Evolutionary conservation across 1,140 invertebrate species (phyloP), one percentile per base, ranked within the genome.

Genomic region (Portunus trituberculatus): DNA sequence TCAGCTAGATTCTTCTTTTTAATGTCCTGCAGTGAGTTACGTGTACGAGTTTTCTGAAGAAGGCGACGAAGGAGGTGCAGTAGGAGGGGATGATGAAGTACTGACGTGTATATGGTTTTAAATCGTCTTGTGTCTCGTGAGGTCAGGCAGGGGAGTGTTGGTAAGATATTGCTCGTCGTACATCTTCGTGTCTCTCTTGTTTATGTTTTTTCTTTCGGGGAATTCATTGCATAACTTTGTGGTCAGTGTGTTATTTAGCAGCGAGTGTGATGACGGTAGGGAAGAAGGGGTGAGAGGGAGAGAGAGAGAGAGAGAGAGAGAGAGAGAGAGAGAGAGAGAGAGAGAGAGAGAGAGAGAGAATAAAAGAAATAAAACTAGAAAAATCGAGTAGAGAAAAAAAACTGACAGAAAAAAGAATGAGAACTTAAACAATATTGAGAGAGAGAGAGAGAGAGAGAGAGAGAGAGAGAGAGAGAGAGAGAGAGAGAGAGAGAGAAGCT

Each of bases 291-390:
- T 29, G 46, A 28, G 45, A 67, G 16, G 52, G 89, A 91, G 89
- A 59, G 45, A 91, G 89, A 91, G 39, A 91, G 89, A 91, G 89
- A 91, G 89, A 91, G 89, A 91, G 59, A 92, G 91, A 92, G 91
- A 92, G 91, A 92, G 52, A 59, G 52, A 59, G 52, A 59, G 52
- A 59, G 52, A 59, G 52, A 59, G 52, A 59, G 52, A 59, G 52
- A 59, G 52, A 59, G 52, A 59, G 52, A 59, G 52, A 59, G 52
- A 59, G 52, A 59, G 52, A 59, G 52, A 59, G 52, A 59, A 45
- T 31, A 45, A 91, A n/a, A 89, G 39, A 89, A 29, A 28, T 14
- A 28, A 14, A 52, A 52, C 48, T 7, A 14, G 14, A 52, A 52
- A 14, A 52, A 52, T 7, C 6, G 48, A 52, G 48, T 7, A 52